These are phyloP conservation scores for Aplidium turbinatum DNA, from an alignment of 23 tunicate genomes.

Conservation along the genomic window DNA sequence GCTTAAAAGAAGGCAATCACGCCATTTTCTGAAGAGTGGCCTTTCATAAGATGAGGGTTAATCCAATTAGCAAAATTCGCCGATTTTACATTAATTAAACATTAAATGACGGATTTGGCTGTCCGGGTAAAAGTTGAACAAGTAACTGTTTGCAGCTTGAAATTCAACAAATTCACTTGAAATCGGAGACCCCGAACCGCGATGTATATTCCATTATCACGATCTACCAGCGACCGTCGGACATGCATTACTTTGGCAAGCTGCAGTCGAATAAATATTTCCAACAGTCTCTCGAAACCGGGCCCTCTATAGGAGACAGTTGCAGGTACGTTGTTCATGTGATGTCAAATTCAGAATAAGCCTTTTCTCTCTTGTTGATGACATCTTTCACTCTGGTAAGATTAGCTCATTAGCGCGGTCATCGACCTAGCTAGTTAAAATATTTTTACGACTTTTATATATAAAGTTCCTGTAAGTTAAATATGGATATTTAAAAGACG, in stretches of 20 bases:
- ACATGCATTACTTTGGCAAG: constrained; percentile 85
- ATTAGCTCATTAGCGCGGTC: too few relatives aligned
- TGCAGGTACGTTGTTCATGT: too few relatives aligned
- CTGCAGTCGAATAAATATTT: constrained; percentile 87
- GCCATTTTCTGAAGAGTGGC: too few relatives aligned
- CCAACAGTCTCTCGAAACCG: constrained; percentile 34
- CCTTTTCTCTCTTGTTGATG: too few relatives aligned
- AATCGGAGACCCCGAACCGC: constrained; percentile 63
- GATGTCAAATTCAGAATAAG: too few relatives aligned
- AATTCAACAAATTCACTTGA: constrained; percentile 74
- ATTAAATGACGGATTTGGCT: not conserved
- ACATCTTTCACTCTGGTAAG: too few relatives aligned
- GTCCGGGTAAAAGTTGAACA: not conserved
- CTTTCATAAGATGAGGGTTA: not conserved
- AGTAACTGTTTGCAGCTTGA: constrained; percentile 46
- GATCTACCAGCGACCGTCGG: constrained; percentile 81
- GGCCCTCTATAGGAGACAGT: constrained; percentile 21
- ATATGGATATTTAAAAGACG: not conserved
- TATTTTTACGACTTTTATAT: not conserved
- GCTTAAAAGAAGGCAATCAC: too few relatives aligned
- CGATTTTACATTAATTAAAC: not conserved
- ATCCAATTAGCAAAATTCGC: not conserved
- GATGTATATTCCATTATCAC: constrained; percentile 78
- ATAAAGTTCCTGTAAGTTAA: not conserved
- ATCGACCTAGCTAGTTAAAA: not conserved